Evolutionary conservation across 2,113 vertebrate genomes (phyloP).

Genomic region (Thalassarche chlororhynchos): DNA sequence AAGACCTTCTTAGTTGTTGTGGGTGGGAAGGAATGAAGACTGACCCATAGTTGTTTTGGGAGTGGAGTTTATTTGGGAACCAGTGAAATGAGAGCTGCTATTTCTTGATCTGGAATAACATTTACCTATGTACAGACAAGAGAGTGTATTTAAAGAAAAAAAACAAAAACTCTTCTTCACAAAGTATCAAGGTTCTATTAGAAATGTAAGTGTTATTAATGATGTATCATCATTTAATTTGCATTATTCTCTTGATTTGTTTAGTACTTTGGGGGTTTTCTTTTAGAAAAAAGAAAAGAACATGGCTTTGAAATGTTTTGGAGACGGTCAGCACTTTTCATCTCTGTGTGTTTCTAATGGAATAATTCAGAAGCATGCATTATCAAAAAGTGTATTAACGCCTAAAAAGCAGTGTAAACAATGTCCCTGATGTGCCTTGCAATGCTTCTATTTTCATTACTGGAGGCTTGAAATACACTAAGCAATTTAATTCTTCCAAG

Average conservation of each 20-base stretch:
- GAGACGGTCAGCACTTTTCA: background rate
- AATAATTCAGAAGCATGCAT: background rate
- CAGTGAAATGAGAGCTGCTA: background rate
- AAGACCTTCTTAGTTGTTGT: background rate
- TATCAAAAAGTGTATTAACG: background rate
- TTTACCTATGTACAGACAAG: background rate
- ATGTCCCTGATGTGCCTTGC: background rate
- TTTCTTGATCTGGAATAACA: background rate
- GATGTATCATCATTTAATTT: background rate
- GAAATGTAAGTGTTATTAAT: background rate
- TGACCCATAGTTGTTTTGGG: background rate
- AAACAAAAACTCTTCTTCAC: background rate
- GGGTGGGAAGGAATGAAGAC: background rate
- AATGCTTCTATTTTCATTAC: background rate
- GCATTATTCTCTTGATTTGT: background rate
- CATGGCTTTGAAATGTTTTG: background rate
- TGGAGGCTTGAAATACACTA: background rate
- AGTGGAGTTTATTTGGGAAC: background rate
- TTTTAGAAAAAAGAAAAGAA: background rate
- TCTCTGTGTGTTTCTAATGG: background rate
- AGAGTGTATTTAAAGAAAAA: background rate
- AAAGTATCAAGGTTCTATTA: background rate
- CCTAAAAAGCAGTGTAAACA: background rate
- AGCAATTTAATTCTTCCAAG: conserved; percentile 35
- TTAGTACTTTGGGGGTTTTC: background rate